Conservation (phyloP, 2,888 invertebrate species). For the Proisotoma minuta region DNA sequence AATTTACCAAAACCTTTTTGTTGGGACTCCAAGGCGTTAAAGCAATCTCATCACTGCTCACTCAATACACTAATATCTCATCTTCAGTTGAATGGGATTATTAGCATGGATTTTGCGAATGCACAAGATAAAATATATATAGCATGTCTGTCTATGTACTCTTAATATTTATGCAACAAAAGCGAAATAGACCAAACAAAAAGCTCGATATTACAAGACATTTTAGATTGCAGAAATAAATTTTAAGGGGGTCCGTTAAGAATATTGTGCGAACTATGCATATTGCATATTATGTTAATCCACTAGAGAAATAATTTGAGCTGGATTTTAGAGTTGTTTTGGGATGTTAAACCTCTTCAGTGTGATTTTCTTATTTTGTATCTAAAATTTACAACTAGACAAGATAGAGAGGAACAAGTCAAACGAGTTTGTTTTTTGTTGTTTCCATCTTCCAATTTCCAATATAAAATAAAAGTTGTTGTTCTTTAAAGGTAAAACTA, state of each 20-base stretch:
- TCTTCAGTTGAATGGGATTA: too few relatives aligned
- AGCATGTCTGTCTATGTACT: too few relatives aligned
- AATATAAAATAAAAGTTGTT: not conserved
- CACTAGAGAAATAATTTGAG: too few relatives aligned
- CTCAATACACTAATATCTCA: not conserved
- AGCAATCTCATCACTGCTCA: not conserved
- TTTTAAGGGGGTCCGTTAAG: too few relatives aligned
- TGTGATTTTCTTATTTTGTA: not conserved
- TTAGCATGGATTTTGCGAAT: too few relatives aligned
- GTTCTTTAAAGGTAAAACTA: too few relatives aligned
- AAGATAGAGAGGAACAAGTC: constrained; percentile 32
- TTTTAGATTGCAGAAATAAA: too few relatives aligned
- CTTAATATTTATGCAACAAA: too few relatives aligned
- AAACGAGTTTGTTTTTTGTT: constrained; percentile 28
- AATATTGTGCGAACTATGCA: not conserved
- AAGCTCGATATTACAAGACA: too few relatives aligned
- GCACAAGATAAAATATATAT: too few relatives aligned
- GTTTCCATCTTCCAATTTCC: not conserved
- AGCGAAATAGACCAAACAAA: too few relatives aligned
- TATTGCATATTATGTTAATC: too few relatives aligned
- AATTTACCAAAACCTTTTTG: not conserved
- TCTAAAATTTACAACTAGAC: not conserved
- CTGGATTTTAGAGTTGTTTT: not conserved
- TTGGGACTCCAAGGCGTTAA: not conserved
- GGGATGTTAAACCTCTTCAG: not conserved